phyloP scores from a whole-genome alignment of 2,888 invertebrate species.

The Heliconius aoede region DNA sequence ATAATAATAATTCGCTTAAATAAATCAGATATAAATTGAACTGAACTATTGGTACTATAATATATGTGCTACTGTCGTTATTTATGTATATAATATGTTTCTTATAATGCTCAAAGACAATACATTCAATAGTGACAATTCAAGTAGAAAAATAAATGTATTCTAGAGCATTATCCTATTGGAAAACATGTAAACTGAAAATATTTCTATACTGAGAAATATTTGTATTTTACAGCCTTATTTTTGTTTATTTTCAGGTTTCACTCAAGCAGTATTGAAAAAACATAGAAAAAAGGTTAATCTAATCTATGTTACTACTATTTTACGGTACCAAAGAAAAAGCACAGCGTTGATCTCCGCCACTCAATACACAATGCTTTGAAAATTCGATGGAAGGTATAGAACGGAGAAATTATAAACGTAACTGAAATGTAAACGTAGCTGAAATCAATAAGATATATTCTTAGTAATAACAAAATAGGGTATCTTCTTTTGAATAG shows the following conservation, averaged over 20 bases:
- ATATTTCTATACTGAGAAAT: slow-evolving; percentile 3
- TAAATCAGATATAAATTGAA: too few species aligned
- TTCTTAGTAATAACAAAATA: slow-evolving; percentile 3
- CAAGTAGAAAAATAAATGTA: background rate
- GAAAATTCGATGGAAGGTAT: too few species aligned
- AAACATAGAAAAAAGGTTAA: too few species aligned
- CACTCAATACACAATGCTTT: too few species aligned
- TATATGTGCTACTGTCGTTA: too few species aligned
- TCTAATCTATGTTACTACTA: too few species aligned
- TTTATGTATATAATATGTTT: background rate
- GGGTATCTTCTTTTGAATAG: background rate
- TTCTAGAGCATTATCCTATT: background rate
- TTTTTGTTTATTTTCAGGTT: background rate
- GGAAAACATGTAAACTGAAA: background rate
- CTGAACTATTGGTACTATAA: too few species aligned
- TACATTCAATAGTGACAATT: background rate
- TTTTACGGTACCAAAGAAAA: too few species aligned
- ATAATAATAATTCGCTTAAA: background rate
- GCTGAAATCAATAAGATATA: background rate
- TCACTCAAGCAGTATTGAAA: background rate
- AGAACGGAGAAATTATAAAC: background rate
- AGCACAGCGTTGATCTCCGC: too few species aligned
- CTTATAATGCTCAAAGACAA: background rate
- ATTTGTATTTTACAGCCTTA: slow-evolving; percentile 1
- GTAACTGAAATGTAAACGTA: background rate